Conservation (phyloP, 2,797 vertebrate genomes). For the Pristis pectinata region DNA sequence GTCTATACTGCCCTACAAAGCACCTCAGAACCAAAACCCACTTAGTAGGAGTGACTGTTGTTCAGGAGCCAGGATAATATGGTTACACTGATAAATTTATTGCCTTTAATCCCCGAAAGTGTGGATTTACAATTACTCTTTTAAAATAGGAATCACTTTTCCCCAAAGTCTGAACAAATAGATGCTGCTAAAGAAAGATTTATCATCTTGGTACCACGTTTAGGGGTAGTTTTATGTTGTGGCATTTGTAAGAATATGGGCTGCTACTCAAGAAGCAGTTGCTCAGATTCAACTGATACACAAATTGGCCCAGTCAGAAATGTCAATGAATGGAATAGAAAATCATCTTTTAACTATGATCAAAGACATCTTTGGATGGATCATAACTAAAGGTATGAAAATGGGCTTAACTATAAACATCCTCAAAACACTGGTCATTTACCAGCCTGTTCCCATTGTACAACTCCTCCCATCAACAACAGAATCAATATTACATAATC, state of each 20-base stretch:
- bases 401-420: too few species aligned
- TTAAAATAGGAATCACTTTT: not conserved
- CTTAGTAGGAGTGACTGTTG: not conserved
- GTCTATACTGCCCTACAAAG: not conserved
- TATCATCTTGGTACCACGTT: not conserved
- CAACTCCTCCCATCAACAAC: too few species aligned
- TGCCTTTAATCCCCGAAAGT: not conserved
- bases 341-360: not conserved
- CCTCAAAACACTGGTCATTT: too few species aligned
- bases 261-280: not conserved
- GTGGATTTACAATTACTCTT: not conserved
- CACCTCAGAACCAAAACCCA: not conserved
- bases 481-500: not conserved
- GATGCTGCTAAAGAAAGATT: not conserved
- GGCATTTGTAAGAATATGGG: not conserved
- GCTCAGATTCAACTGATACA: not conserved
- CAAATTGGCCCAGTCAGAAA: not conserved
- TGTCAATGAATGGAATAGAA: not conserved
- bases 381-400: not conserved
- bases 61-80: not conserved
- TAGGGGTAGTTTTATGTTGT: not conserved
- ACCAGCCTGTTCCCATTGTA: too few species aligned
- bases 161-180: not conserved
- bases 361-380: not conserved
- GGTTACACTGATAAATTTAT: not conserved